Evolutionary conservation across 2,797 vertebrate species (phyloP).

Genomic region (Clarias fuscus): DNA sequence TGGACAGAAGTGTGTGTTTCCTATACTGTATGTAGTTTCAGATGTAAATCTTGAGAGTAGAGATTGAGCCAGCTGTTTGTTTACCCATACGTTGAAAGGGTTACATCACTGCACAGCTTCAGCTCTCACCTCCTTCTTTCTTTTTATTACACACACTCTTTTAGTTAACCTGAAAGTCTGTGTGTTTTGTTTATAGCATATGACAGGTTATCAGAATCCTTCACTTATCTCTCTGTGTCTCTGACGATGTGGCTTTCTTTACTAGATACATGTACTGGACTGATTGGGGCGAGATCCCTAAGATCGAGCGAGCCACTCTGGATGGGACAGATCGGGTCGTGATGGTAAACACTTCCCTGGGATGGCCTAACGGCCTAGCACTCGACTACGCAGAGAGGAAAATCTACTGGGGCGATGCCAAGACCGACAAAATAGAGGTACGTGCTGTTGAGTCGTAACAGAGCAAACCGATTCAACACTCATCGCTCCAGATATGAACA

Average conservation of each 20-base stretch:
- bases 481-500: neutral
- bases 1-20: neutral
- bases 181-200: neutral
- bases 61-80: neutral
- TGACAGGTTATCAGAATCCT: neutral
- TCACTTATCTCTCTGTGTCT: neutral
- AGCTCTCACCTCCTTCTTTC: neutral
- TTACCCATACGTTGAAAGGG: too few relatives aligned
- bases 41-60: neutral
- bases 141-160: neutral
- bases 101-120: constrained; percentile 17
- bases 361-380: constrained; percentile 96
- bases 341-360: constrained; percentile 93
- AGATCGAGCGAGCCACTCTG: constrained; percentile 92
- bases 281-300: constrained; percentile 94
- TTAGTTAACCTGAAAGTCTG: neutral
- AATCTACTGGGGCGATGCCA: constrained; percentile 98
- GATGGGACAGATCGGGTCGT: constrained; percentile 89
- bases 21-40: neutral
- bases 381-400: constrained; percentile 88
- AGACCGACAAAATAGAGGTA: constrained; percentile 89
- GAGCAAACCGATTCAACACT: constrained; percentile 9
- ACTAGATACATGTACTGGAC: constrained; percentile 98
- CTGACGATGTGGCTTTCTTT: neutral
- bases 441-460: neutral